Percentiles rank a stretch among this genome's conserved stretches.
phyloP scores from a whole-genome alignment of 1,140 invertebrate species.

The Philopotamus ludificatus region DNA sequence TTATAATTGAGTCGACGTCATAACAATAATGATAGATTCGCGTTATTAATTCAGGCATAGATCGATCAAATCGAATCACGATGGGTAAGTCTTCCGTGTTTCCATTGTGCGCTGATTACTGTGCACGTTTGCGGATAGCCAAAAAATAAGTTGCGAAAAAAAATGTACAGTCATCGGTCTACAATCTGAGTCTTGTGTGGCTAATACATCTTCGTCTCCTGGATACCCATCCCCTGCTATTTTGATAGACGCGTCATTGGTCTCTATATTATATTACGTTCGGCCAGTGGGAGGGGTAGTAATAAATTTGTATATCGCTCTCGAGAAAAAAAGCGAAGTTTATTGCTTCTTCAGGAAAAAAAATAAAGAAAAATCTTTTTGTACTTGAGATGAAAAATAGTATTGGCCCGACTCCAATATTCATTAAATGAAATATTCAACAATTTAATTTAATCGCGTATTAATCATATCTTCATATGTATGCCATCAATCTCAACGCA shows the following conservation, averaged over 20 bases:
- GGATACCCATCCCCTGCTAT: constrained; percentile 7
- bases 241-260: constrained; percentile 11
- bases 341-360: too few relatives aligned
- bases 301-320: constrained; percentile 11
- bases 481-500: too few relatives aligned
- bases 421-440: too few relatives aligned
- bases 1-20: too few relatives aligned
- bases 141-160: too few relatives aligned
- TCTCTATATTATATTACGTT: constrained; percentile 9
- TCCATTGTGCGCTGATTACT: constrained; percentile 6
- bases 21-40: constrained; percentile 12
- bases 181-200: constrained; percentile 2
- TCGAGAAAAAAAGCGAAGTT: too few relatives aligned
- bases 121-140: constrained; percentile 1
- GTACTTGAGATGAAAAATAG: too few relatives aligned
- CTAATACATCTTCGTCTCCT: constrained; percentile 10
- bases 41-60: constrained; percentile 6
- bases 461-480: too few relatives aligned
- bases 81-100: constrained; percentile 7
- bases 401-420: too few relatives aligned
- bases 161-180: neutral
- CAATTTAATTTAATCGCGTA: too few relatives aligned
- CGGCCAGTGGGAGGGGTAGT: neutral
- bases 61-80: constrained; percentile 10
- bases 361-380: too few relatives aligned